phyloP scores from a whole-genome alignment of 2,888 invertebrate genomes.

The Troides aeacus region DNA sequence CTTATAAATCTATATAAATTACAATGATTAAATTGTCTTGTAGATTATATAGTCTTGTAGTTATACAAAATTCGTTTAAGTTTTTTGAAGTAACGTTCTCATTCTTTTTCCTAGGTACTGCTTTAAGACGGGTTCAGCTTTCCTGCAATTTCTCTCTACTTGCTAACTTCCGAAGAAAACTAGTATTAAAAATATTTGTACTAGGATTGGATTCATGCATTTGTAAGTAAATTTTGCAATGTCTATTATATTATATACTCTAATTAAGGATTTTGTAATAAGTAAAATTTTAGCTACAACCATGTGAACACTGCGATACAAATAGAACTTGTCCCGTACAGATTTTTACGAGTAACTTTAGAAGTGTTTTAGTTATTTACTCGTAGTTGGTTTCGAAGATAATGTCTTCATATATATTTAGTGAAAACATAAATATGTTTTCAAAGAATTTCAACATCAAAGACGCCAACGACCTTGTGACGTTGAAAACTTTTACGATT shows the following conservation, averaged over 20 bases:
- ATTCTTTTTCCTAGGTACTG: too few species aligned
- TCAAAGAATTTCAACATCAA: neutral
- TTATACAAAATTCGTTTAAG: too few species aligned
- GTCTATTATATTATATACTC: neutral
- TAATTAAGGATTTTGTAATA: neutral
- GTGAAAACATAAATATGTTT: too few species aligned
- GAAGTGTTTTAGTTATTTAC: slow-evolving; percentile 6
- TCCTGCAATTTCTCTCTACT: too few species aligned
- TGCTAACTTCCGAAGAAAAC: too few species aligned
- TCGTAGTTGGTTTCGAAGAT: neutral
- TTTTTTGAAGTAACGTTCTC: too few species aligned
- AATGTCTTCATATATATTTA: neutral
- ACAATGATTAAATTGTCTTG: neutral
- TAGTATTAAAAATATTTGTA: too few species aligned
- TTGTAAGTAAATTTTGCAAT: neutral
- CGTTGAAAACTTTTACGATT: neutral
- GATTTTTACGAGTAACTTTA: slow-evolving; percentile 25
- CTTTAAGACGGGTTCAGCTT: too few species aligned
- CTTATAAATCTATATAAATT: neutral
- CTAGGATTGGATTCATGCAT: neutral
- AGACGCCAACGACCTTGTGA: neutral
- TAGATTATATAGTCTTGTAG: too few species aligned
- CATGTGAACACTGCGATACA: slow-evolving; percentile 27
- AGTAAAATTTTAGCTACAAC: neutral
- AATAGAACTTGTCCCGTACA: slow-evolving; percentile 34